Conservation (phyloP, 2,888 invertebrate genomes). For the Drosophila fulvimacula region DNA sequence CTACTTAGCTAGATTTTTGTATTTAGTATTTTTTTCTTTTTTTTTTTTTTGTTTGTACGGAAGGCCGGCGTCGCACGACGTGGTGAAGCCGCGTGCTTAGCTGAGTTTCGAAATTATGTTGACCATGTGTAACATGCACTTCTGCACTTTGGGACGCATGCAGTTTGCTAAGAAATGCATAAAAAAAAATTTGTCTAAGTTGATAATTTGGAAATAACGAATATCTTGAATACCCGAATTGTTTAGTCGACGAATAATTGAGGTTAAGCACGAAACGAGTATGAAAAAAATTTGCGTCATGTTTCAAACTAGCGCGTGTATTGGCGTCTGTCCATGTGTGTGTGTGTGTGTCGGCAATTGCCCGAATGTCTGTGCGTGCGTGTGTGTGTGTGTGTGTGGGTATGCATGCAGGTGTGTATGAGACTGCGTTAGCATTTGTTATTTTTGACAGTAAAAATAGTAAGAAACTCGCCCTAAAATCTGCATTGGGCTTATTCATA, state of each 20-base stretch:
- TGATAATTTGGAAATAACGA: neutral
- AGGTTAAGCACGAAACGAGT: conserved; percentile 58
- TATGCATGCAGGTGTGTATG: conserved; percentile 6
- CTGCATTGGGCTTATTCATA: conserved; percentile 19
- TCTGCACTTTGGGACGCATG: neutral
- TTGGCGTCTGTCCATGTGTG: conserved; percentile 44
- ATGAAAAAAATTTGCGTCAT: conserved; percentile 67
- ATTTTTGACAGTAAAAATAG: conserved; percentile 29
- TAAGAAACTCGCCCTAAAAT: conserved; percentile 7
- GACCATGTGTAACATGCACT: neutral
- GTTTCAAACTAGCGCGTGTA: conserved; percentile 64
- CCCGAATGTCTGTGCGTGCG: conserved; percentile 6
- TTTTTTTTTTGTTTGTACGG: conserved; percentile 20
- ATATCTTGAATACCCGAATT: neutral
- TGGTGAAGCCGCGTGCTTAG: conserved; percentile 40
- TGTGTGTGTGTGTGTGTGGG: conserved; percentile 7
- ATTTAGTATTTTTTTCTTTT: conserved; percentile 1
- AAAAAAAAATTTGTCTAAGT: conserved; percentile 2
- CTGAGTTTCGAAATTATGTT: neutral
- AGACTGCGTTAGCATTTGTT: conserved; percentile 39
- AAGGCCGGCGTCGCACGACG: conserved; percentile 51
- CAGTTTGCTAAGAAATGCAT: neutral
- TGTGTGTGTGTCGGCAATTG: conserved; percentile 7
- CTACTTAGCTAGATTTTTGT: conserved; percentile 2
- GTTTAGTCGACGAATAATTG: conserved; percentile 40